A percentile compares a stretch with the other conserved stretches of the same genome.
Evolutionary conservation across 2,888 invertebrate genomes (phyloP).

Genomic region (Nemotelus nigrinus): DNA sequence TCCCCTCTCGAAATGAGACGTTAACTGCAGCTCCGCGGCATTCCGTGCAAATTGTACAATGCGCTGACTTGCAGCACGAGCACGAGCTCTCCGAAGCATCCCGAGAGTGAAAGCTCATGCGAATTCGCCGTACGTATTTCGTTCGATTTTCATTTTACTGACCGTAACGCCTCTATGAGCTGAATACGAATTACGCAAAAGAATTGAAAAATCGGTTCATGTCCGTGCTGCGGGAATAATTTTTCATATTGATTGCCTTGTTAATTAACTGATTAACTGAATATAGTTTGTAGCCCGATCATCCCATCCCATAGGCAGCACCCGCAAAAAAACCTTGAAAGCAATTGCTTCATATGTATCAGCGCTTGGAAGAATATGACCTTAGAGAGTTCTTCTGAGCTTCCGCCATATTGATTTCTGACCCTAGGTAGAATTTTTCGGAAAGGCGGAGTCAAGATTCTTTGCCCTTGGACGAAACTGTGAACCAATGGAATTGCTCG

Average conservation of each 20-base stretch:
- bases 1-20: background rate
- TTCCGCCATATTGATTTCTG: background rate
- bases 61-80: background rate
- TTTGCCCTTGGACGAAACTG: conserved; percentile 22
- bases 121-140: conserved; percentile 4
- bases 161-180: background rate
- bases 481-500: conserved; percentile 16
- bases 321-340: too few species aligned
- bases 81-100: background rate
- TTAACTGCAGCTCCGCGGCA: background rate
- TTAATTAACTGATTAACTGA: too few species aligned
- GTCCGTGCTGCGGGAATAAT: background rate
- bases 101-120: background rate
- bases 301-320: too few species aligned
- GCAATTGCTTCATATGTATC: too few species aligned
- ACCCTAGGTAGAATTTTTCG: conserved; percentile 34
- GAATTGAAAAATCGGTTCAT: background rate
- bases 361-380: too few species aligned
- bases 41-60: background rate
- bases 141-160: conserved; percentile 2
- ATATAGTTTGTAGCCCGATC: too few species aligned
- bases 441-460: conserved; percentile 19
- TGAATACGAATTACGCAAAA: background rate
- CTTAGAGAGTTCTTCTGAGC: too few species aligned
- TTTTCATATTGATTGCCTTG: too few species aligned